Percentiles rank a stretch among this genome's conserved stretches.
phyloP scores from a whole-genome alignment of 2,113 vertebrate species.

The Mola mola region DNA sequence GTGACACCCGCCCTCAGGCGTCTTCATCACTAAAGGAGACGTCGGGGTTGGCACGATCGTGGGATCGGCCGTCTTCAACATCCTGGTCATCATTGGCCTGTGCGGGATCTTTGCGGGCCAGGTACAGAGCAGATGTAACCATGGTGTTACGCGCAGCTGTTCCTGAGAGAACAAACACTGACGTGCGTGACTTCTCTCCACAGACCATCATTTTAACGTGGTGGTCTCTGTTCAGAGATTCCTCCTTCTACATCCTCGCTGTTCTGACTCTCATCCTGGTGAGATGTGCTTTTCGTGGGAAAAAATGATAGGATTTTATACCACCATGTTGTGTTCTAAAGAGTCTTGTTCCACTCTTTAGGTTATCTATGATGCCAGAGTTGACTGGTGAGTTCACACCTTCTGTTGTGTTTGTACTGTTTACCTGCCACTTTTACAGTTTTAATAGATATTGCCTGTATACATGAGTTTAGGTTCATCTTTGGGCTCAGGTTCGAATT shows the following conservation, averaged over 20 bases:
- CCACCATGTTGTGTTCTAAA: neutral
- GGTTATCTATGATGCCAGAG: conserved; percentile 83
- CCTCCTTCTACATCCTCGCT: conserved; percentile 81
- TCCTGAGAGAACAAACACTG: neutral
- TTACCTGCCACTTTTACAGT: no score
- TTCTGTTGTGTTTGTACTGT: no score
- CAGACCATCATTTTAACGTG: conserved; percentile 81
- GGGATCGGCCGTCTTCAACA: conserved; percentile 85
- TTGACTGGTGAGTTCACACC: conserved; percentile 79
- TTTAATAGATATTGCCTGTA: no score
- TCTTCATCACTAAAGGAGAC: conserved; percentile 84
- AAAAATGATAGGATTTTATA: neutral
- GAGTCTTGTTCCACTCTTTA: conserved; percentile 31
- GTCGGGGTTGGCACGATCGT: conserved; percentile 83
- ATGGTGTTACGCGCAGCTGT: neutral
- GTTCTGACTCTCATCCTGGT: conserved; percentile 84
- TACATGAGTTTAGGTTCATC: no score
- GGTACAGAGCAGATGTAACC: conserved; percentile 47
- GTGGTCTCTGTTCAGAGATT: conserved; percentile 84
- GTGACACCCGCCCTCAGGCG: conserved; percentile 63
- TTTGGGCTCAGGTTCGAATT: no score
- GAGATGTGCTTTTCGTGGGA: conserved; percentile 30
- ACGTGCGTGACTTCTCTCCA: neutral
- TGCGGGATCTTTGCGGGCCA: conserved; percentile 83
- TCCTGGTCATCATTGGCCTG: conserved; percentile 84